phyloP scores from a whole-genome alignment of 2,888 invertebrate genomes.

The Malacosoma neustria region DNA sequence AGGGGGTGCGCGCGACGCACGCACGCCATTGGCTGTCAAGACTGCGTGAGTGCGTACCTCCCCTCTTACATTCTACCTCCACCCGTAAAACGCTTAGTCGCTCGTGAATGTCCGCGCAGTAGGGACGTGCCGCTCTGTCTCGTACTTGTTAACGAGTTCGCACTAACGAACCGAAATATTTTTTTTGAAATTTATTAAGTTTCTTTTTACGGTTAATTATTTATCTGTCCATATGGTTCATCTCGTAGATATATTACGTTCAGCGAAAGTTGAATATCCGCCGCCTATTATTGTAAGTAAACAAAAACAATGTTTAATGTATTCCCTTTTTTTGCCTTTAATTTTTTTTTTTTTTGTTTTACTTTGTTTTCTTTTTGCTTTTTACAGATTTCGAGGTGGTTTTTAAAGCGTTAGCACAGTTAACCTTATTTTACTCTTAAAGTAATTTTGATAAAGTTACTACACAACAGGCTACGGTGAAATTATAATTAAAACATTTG shows the following conservation, averaged over 20 bases:
- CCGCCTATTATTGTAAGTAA: conserved; percentile 84
- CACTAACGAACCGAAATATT: background rate
- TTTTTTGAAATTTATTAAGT: background rate
- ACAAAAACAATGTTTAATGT: conserved; percentile 25
- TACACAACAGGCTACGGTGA: too few relatives aligned
- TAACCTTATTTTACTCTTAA: background rate
- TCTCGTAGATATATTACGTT: conserved; percentile 86
- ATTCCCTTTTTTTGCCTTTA: conserved; percentile 17
- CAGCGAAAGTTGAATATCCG: conserved; percentile 85
- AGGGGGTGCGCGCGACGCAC: conserved; percentile 72
- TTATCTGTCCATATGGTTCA: conserved; percentile 86
- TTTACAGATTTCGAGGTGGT: conserved; percentile 12
- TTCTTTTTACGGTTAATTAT: conserved; percentile 10
- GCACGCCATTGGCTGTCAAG: conserved; percentile 68
- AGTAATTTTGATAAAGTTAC: too few relatives aligned
- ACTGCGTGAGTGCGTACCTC: conserved; percentile 72
- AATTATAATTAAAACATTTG: too few relatives aligned
- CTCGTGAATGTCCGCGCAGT: conserved; percentile 44
- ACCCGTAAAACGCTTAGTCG: conserved; percentile 46
- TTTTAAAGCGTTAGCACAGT: too few relatives aligned
- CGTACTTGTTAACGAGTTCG: conserved; percentile 14
- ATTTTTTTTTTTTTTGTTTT: conserved; percentile 11
- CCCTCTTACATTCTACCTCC: conserved; percentile 65
- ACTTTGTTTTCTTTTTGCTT: conserved; percentile 15
- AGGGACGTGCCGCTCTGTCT: conserved; percentile 31